Evolutionary conservation across 2,113 vertebrate genomes (phyloP), one percentile per base, ranked within the genome.

Genomic region (Suricata suricatta): DNA sequence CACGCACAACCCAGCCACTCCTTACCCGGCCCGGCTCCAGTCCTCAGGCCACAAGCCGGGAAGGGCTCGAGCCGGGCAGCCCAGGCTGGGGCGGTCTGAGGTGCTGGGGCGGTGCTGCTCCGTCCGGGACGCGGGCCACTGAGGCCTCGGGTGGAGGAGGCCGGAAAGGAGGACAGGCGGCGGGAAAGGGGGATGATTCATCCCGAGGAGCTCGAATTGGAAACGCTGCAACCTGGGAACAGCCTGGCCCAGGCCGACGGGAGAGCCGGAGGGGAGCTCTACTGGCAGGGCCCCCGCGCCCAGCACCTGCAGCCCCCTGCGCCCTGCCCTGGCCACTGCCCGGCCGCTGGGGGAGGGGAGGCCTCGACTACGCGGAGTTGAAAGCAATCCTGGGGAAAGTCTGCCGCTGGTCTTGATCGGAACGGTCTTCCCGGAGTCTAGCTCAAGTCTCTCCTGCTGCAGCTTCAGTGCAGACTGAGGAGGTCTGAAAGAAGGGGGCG

Each of bases 101-200:
- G 84, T 33, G 52, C 94, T 41, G 35, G 79, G 97, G 96, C 85
- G 68, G 96, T 64, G 96, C 90, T 92, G 92, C 85, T 79, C 38
- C 6, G 68, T 68, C 95, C 79, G 27, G 91, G 89, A 95, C 86
- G 23, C 86, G 82, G 98, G 96, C 97, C 96, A 96, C 93, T 13
- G 92, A 93, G 97, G 96, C 97, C 92, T 96, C 54, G 33, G 98
- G 95, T 84, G 92, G 97, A 97, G 97, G 97, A 98, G 98, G 95
- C 97, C 74, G 89, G 91, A 97, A 97, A 97, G 92, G 92, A 98
- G 96, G 97, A 97, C 97, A 97, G 97, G 97, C 96, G 93, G 97
- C 96, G 86, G 97, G 98, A 89, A 97, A 92, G 87, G 90, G 95
- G 96, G 89, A 97, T 97, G 98, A 97, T 96, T 98, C 98, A 98